A percentile compares a stretch with the other conserved stretches of the same genome.
Evolutionary conservation across 1,140 invertebrate genomes (phyloP).

Genomic region (Megalonaias nervosa): DNA sequence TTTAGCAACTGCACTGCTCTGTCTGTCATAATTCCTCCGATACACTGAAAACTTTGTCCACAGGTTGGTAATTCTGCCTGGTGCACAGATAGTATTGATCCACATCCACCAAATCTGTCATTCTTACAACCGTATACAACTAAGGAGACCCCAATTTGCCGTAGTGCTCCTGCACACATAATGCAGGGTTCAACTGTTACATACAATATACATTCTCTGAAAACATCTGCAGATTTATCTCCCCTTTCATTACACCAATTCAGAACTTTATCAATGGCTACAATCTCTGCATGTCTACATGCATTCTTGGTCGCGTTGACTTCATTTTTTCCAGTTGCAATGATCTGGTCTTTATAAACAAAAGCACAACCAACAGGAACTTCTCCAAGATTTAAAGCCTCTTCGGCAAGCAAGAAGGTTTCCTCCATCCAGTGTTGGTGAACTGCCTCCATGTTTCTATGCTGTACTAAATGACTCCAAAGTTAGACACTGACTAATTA

Average conservation of each 20-base stretch:
- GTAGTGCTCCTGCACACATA: slow-evolving; percentile 95
- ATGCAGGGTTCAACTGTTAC: slow-evolving; percentile 99
- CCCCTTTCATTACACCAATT: slow-evolving; percentile 75
- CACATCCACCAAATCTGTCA: slow-evolving; percentile 96
- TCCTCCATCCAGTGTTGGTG: slow-evolving; percentile 65
- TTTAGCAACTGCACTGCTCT: slow-evolving; percentile 91
- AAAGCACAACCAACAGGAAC: slow-evolving; percentile 99
- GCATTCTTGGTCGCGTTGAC: slow-evolving; percentile 91
- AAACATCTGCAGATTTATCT: slow-evolving; percentile 77
- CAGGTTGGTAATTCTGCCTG: slow-evolving; percentile 50
- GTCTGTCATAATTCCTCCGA: slow-evolving; percentile 79
- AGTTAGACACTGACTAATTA: too few relatives aligned
- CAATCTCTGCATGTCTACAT: slow-evolving; percentile 96
- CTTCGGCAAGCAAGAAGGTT: slow-evolving; percentile 78
- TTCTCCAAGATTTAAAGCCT: slow-evolving; percentile 86
- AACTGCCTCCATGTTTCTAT: slow-evolving; percentile 31
- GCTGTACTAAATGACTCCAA: too few relatives aligned
- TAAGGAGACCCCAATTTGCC: slow-evolving; percentile 80
- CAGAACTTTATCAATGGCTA: slow-evolving; percentile 90
- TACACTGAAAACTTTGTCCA: slow-evolving; percentile 58
- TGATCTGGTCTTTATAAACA: slow-evolving; percentile 77
- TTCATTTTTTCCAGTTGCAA: slow-evolving; percentile 70
- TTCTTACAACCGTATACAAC: slow-evolving; percentile 96
- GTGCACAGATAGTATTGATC: slow-evolving; percentile 87
- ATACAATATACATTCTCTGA: slow-evolving; percentile 82